These are phyloP conservation scores for Margaritifera margaritifera DNA, from an alignment of 2,888 invertebrate species.

Conservation along the genomic window DNA sequence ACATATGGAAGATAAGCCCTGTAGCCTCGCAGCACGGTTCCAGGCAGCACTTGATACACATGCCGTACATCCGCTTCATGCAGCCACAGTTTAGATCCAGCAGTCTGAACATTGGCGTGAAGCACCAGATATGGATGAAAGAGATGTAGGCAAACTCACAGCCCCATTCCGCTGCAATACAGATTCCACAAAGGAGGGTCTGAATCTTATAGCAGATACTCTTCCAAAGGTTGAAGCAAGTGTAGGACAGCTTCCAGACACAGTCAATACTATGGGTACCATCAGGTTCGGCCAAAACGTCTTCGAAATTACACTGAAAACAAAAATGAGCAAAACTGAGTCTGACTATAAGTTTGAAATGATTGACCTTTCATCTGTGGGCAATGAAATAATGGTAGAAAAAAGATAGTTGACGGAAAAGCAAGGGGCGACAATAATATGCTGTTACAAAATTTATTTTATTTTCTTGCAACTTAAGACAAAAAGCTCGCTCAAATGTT, in stretches of 20 bases:
- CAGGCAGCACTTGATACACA: constrained; percentile 74
- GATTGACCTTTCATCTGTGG: no score
- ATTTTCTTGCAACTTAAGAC: no score
- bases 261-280: constrained; percentile 76
- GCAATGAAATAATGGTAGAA: no score
- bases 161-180: constrained; percentile 78
- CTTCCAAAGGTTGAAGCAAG: constrained; percentile 79
- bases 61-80: constrained; percentile 70
- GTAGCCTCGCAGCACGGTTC: constrained; percentile 54
- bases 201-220: constrained; percentile 82
- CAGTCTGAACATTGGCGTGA: constrained; percentile 79
- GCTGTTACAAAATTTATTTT: no score
- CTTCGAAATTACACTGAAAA: constrained; percentile 54
- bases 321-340: not conserved
- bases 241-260: constrained; percentile 80
- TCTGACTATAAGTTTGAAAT: no score
- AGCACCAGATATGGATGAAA: constrained; percentile 81
- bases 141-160: constrained; percentile 75
- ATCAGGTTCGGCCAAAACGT: constrained; percentile 60
- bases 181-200: constrained; percentile 80
- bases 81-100: constrained; percentile 77
- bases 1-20: constrained; percentile 46
- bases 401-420: no score
- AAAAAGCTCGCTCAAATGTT: no score
- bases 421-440: no score